Conservation (phyloP, 1,140 invertebrate genomes). For the Pogonus chalceus region DNA sequence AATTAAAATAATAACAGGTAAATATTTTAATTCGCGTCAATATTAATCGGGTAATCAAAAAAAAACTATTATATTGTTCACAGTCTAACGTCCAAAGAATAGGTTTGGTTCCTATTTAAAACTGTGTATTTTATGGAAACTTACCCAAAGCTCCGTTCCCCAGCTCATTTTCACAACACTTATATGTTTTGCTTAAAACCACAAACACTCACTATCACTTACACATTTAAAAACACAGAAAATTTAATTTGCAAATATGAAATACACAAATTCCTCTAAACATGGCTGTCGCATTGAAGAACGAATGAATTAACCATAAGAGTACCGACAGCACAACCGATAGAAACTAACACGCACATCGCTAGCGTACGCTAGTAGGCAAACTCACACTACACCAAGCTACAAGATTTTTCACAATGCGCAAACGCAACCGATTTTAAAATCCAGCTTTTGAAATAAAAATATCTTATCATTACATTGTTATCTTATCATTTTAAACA, state of each 20-base stretch:
- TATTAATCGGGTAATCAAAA: neutral
- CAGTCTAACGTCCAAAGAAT: slow-evolving; percentile 4
- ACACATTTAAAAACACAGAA: slow-evolving; percentile 4
- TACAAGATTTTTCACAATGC: neutral
- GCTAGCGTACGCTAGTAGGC: neutral
- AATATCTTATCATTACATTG: neutral
- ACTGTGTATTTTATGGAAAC: slow-evolving; percentile 23
- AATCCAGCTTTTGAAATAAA: neutral
- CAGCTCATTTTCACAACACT: slow-evolving; percentile 42
- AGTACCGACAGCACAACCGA: too few species aligned
- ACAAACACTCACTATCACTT: slow-evolving; percentile 2
- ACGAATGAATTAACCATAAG: neutral
- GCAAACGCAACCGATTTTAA: neutral
- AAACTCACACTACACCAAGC: neutral
- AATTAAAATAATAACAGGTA: neutral
- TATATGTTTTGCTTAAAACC: neutral
- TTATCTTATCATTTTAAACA: neutral
- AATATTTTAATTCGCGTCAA: neutral
- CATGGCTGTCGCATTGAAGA: slow-evolving; percentile 1
- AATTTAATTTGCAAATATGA: neutral
- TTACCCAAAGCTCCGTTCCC: slow-evolving; percentile 51
- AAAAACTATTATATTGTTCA: slow-evolving; percentile 8
- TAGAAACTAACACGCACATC: neutral
- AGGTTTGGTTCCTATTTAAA: neutral
- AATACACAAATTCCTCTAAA: neutral